Conservation (phyloP, 2,888 invertebrate genomes). For the Neoascia interrupta region DNA sequence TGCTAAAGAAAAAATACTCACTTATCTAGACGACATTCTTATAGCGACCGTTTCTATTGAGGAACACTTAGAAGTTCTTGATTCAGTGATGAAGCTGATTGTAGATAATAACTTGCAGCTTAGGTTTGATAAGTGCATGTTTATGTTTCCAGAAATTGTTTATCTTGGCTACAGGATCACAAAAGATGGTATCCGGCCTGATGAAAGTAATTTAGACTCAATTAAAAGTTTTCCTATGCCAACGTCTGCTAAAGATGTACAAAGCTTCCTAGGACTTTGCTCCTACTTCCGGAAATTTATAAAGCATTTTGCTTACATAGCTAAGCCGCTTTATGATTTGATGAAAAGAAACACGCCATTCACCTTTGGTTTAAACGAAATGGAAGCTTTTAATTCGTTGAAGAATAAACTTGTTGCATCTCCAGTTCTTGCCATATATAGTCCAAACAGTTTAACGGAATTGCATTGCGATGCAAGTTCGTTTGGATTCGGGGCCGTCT, state of each 20-base stretch:
- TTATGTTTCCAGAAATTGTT: background rate
- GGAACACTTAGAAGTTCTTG: constrained; percentile 7
- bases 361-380: constrained; percentile 9
- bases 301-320: constrained; percentile 47
- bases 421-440: constrained; percentile 72
- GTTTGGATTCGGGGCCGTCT: constrained; percentile 71
- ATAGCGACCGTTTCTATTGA: constrained; percentile 17
- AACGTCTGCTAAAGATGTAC: constrained; percentile 65
- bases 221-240: constrained; percentile 51
- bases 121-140: constrained; percentile 2
- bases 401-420: constrained; percentile 33
- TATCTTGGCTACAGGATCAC: constrained; percentile 16
- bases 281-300: constrained; percentile 71
- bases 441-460: constrained; percentile 71
- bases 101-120: background rate
- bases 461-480: constrained; percentile 73
- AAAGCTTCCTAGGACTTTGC: constrained; percentile 17
- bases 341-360: constrained; percentile 17
- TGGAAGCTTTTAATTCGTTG: constrained; percentile 30
- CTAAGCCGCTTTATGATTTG: constrained; percentile 73
- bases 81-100: background rate
- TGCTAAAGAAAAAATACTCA: constrained; percentile 38
- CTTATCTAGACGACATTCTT: constrained; percentile 69
- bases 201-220: background rate
- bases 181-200: constrained; percentile 18